A percentile compares a stretch with the other conserved stretches of the same genome.
Conservation (phyloP, 30 jellyfish, hydroid and myxozoan species). For the Sanderia malayensis region DNA sequence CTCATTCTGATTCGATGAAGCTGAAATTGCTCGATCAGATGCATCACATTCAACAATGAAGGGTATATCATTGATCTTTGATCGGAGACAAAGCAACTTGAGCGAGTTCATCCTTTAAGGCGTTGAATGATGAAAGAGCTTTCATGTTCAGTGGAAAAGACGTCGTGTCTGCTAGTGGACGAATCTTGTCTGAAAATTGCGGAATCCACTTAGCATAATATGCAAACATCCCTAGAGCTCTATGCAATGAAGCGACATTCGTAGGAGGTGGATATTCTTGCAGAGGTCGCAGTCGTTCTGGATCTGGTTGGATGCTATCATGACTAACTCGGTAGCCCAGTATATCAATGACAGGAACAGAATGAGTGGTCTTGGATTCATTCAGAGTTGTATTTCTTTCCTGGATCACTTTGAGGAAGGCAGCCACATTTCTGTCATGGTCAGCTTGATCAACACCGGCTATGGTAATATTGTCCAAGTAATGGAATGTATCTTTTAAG, state of each 20-base stretch:
- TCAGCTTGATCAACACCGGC: constrained; percentile 57
- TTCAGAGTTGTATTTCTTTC: constrained; percentile 27
- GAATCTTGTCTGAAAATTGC: constrained; percentile 27
- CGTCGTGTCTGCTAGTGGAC: constrained; percentile 17
- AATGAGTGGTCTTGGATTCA: constrained; percentile 24
- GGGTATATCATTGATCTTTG: constrained; percentile 44
- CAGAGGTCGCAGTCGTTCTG: constrained; percentile 61
- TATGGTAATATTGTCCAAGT: constrained; percentile 49
- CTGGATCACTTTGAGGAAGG: constrained; percentile 39
- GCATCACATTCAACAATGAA: constrained; percentile 57
- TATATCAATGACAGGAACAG: constrained; percentile 25
- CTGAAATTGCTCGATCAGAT: constrained; percentile 58
- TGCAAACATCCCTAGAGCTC: constrained; percentile 71
- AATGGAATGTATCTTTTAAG: constrained; percentile 54
- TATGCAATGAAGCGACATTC: constrained; percentile 39
- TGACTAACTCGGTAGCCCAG: constrained; percentile 63
- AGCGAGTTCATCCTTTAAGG: constrained; percentile 1
- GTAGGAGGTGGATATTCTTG: constrained; percentile 68
- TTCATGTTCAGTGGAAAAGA: constrained; percentile 21
- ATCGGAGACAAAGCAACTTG: constrained; percentile 21
- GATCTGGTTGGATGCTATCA: constrained; percentile 62
- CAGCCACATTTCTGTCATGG: constrained; percentile 41
- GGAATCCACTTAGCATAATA: constrained; percentile 74
- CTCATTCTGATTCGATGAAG: constrained; percentile 48
- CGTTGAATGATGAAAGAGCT: constrained; percentile 53